These are phyloP conservation scores for Chionis minor DNA, from an alignment of 2,113 vertebrate species.

Conservation along the genomic window DNA sequence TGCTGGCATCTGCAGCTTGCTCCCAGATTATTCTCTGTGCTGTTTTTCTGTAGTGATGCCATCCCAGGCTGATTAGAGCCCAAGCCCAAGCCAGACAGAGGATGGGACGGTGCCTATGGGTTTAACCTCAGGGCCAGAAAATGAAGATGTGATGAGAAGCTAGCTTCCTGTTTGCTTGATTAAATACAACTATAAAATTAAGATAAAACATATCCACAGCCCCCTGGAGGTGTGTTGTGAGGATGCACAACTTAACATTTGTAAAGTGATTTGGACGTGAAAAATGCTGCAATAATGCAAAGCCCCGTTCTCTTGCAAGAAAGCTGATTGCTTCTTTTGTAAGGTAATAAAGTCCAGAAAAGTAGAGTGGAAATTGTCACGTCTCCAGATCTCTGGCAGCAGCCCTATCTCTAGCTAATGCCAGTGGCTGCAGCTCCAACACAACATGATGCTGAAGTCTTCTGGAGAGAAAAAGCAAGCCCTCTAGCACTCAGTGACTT, in stretches of 20 bases:
- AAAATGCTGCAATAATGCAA: background rate
- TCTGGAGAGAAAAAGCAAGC: background rate
- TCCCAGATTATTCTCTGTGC: background rate
- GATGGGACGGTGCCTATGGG: background rate
- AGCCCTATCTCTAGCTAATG: background rate
- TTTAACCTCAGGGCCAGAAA: conserved; percentile 3
- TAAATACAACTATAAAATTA: background rate
- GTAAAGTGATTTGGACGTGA: background rate
- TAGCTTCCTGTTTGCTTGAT: conserved; percentile 15
- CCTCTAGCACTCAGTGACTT: background rate
- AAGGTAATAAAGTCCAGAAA: background rate
- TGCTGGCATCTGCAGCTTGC: background rate
- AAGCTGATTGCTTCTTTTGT: background rate
- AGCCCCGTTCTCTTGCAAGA: background rate
- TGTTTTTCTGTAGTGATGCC: background rate
- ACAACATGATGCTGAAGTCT: background rate
- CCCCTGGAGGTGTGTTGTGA: background rate
- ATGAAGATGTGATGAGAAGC: background rate
- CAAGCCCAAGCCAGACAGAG: background rate
- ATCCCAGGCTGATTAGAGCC: background rate
- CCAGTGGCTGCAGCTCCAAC: background rate
- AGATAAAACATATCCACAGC: background rate
- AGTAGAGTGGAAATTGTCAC: background rate
- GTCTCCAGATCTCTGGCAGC: background rate
- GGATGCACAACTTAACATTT: background rate